A percentile compares a stretch with the other conserved stretches of the same genome.
Evolutionary conservation across 1,140 invertebrate genomes (phyloP).

Genomic region (Habropoda laboriosa): DNA sequence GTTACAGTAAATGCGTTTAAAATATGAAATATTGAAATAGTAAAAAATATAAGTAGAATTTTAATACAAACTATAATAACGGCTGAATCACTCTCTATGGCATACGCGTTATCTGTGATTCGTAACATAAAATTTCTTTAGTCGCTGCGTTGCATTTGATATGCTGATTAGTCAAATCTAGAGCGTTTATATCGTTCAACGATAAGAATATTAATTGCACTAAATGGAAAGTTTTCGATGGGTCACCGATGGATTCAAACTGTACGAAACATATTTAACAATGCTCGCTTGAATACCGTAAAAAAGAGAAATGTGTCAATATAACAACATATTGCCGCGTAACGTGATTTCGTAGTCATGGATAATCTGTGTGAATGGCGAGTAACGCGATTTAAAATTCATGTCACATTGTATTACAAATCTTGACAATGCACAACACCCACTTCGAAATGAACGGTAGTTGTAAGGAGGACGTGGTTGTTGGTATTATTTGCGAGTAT

Average conservation of each 20-base stretch:
- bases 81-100: no score
- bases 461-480: conserved; percentile 8
- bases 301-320: not conserved
- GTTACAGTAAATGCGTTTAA: no score
- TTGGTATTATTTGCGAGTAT: not conserved
- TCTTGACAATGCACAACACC: conserved; percentile 26
- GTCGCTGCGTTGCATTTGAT: not conserved
- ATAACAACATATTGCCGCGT: not conserved
- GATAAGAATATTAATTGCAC: not conserved
- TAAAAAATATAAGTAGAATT: no score
- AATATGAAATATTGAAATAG: no score
- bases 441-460: conserved; percentile 13
- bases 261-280: not conserved
- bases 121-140: no score
- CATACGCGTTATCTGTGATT: no score
- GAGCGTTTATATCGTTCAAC: no score
- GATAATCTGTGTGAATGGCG: not conserved
- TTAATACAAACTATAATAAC: no score
- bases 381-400: conserved; percentile 32
- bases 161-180: not conserved
- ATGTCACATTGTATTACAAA: conserved; percentile 18
- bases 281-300: not conserved
- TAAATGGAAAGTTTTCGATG: not conserved
- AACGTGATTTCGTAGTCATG: not conserved
- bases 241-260: not conserved